These are phyloP conservation scores for Catocala nupta DNA, from an alignment of 2,888 invertebrate genomes.

Conservation along the genomic window DNA sequence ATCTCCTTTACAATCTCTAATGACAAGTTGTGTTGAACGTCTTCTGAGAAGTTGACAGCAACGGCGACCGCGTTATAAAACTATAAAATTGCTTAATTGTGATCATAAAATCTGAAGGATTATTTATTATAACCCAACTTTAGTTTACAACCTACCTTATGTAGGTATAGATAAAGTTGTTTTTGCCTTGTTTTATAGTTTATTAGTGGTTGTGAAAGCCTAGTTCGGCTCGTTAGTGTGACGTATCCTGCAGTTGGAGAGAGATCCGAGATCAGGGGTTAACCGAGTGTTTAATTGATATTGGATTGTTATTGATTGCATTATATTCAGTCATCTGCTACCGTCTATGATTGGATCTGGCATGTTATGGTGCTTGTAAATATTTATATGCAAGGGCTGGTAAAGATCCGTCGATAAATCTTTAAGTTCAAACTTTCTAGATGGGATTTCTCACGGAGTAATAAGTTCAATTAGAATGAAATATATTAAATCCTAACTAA, in stretches of 20 bases:
- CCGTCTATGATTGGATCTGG: constrained; percentile 42
- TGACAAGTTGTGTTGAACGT: constrained; percentile 67
- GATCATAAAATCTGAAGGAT: constrained; percentile 70
- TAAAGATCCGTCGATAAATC: neutral
- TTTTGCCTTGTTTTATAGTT: constrained; percentile 22
- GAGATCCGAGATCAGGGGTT: constrained; percentile 62
- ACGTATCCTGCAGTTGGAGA: constrained; percentile 61
- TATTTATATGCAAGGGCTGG: neutral
- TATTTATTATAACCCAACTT: constrained; percentile 51
- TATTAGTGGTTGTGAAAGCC: constrained; percentile 33
- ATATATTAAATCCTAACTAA: too few species aligned
- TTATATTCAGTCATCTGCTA: constrained; percentile 49
- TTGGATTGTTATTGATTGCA: constrained; percentile 65
- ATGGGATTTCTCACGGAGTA: neutral
- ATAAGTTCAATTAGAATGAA: too few species aligned
- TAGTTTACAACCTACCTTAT: constrained; percentile 18
- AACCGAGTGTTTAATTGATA: constrained; percentile 58
- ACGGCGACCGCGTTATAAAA: constrained; percentile 71
- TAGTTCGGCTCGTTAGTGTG: constrained; percentile 68
- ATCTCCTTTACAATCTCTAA: constrained; percentile 80
- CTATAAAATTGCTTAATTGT: constrained; percentile 81
- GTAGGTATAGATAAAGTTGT: constrained; percentile 10
- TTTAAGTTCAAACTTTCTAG: neutral
- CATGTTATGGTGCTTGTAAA: constrained; percentile 12
- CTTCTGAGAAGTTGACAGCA: constrained; percentile 84